Conservation (phyloP, 2,888 invertebrate genomes). For the Ditula angustiorana region DNA sequence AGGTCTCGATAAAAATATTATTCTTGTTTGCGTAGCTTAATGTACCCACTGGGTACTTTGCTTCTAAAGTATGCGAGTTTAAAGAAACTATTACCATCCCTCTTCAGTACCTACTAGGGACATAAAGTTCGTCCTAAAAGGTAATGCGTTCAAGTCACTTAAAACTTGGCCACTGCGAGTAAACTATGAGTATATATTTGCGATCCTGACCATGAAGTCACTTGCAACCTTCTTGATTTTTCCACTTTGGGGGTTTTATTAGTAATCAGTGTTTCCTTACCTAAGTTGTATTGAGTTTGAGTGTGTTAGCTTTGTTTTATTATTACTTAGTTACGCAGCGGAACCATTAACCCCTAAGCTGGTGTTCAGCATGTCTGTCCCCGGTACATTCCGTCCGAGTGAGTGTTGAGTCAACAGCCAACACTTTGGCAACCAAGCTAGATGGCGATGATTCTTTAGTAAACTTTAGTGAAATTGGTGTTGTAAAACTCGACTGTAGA, state of each 20-base stretch:
- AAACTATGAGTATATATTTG: no score
- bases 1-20: not conserved
- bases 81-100: not conserved
- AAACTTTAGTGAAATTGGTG: no score
- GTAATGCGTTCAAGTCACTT: not conserved
- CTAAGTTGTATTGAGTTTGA: no score
- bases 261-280: no score
- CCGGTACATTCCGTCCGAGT: conserved; percentile 39
- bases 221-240: no score
- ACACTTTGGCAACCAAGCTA: not conserved
- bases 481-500: no score
- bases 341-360: no score
- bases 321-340: not conserved
- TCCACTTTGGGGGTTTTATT: no score
- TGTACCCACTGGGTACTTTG: not conserved
- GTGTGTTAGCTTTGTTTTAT: not conserved
- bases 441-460: not conserved
- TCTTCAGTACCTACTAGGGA: not conserved
- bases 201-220: no score
- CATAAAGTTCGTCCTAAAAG: no score
- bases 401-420: conserved; percentile 60
- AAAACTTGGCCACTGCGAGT: no score
- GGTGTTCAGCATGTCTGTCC: conserved; percentile 4
- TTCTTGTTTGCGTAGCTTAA: not conserved
- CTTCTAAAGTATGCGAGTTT: not conserved